A percentile compares a stretch with the other conserved stretches of the same genome.
Conservation (phyloP, 2,888 invertebrate genomes). For the Bellardia pandia region DNA sequence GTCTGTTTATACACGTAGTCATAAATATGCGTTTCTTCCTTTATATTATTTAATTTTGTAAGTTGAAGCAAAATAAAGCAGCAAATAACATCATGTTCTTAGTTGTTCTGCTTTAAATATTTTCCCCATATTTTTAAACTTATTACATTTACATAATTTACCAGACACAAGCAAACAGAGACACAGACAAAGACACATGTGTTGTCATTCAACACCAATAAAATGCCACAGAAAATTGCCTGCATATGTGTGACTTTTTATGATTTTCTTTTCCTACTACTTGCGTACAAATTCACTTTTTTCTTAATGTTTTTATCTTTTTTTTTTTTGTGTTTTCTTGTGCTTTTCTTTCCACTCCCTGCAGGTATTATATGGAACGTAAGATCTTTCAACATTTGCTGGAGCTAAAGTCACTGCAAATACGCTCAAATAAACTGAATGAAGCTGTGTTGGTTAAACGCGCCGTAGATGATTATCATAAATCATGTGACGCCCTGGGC, state of each 20-base stretch:
- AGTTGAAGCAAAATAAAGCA: conserved; percentile 54
- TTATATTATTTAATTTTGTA: conserved; percentile 7
- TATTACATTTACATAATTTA: conserved; percentile 12
- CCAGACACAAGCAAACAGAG: neutral
- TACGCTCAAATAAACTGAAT: conserved; percentile 94
- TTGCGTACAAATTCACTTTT: conserved; percentile 25
- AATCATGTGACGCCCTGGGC: conserved; percentile 89
- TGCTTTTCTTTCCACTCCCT: conserved; percentile 74
- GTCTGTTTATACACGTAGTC: neutral
- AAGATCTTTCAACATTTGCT: conserved; percentile 96
- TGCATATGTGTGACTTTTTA: conserved; percentile 54
- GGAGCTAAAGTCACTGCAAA: conserved; percentile 95
- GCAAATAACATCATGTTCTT: conserved; percentile 52
- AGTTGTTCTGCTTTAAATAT: conserved; percentile 26
- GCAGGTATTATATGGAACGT: conserved; percentile 94
- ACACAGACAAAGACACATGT: neutral
- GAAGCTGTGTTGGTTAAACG: conserved; percentile 94
- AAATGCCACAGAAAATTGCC: conserved; percentile 39
- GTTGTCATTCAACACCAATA: conserved; percentile 4
- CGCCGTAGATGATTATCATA: conserved; percentile 93
- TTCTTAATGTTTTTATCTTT: conserved; percentile 22
- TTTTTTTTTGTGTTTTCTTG: neutral
- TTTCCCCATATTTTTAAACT: conserved; percentile 35
- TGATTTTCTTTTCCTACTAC: conserved; percentile 38
- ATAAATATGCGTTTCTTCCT: conserved; percentile 2